Evolutionary conservation across 2,113 vertebrate species (phyloP).

Genomic region (Sitta europaea): DNA sequence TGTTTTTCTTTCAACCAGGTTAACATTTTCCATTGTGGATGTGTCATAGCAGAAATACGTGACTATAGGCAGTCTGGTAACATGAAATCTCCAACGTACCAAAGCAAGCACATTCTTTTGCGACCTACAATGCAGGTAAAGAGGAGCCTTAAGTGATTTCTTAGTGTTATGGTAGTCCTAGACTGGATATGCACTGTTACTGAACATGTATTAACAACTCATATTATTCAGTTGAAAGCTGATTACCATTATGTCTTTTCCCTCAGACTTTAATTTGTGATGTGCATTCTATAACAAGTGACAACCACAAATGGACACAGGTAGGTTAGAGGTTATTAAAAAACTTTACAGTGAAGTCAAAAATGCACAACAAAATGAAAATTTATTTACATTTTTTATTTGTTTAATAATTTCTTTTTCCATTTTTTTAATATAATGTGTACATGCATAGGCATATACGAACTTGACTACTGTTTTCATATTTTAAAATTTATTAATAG

Average conservation of each 20-base stretch:
- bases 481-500: not conserved
- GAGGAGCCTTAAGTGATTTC: not conserved
- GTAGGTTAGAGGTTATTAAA: conserved; percentile 66
- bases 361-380: not conserved
- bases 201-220: not conserved
- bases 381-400: not conserved
- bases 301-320: conserved; percentile 99
- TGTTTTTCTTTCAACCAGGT: conserved; percentile 75
- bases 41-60: conserved; percentile 95
- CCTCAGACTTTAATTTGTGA: conserved; percentile 94
- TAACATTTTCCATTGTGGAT: conserved; percentile 98
- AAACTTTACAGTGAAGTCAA: not conserved
- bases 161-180: not conserved
- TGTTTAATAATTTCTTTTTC: not conserved
- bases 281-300: conserved; percentile 96
- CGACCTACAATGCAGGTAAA: conserved; percentile 96
- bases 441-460: not conserved
- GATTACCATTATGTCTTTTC: not conserved
- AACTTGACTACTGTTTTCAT: not conserved
- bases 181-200: not conserved
- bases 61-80: conserved; percentile 94
- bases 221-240: not conserved
- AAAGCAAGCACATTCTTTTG: conserved; percentile 92
- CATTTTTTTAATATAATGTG: not conserved
- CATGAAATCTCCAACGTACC: conserved; percentile 90